Evolutionary conservation across 2,888 invertebrate species (phyloP).

Genomic region (Apantesis nais): DNA sequence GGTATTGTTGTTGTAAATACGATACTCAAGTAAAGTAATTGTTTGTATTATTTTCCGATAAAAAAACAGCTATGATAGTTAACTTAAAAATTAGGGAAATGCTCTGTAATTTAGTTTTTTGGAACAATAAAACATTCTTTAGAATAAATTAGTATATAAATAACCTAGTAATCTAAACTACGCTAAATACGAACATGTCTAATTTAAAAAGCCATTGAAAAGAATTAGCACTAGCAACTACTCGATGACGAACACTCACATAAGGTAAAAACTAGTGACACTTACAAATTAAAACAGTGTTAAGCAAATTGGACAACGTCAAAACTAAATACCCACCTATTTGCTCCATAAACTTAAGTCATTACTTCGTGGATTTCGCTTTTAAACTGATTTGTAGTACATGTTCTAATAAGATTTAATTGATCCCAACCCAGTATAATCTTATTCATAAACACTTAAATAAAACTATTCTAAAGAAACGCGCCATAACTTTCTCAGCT

Average conservation of each 20-base stretch:
- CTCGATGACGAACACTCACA: slow-evolving; percentile 5
- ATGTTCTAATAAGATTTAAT: slow-evolving; percentile 77
- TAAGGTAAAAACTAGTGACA: slow-evolving; percentile 35
- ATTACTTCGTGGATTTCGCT: slow-evolving; percentile 77
- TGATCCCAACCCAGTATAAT: slow-evolving; percentile 60
- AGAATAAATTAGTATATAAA: not conserved
- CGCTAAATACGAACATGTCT: not conserved
- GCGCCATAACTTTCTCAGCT: slow-evolving; percentile 49
- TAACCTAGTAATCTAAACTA: not conserved
- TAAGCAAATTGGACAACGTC: slow-evolving; percentile 59
- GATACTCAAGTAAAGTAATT: not conserved
- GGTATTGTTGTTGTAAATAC: not conserved
- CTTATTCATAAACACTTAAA: slow-evolving; percentile 50
- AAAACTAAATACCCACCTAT: slow-evolving; percentile 57
- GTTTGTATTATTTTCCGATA: not conserved
- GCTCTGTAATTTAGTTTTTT: not conserved
- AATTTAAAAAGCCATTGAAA: not conserved
- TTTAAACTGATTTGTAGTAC: slow-evolving; percentile 72
- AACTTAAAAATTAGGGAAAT: not conserved
- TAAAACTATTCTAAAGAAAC: slow-evolving; percentile 24
- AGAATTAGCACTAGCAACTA: not conserved
- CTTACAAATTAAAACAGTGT: slow-evolving; percentile 59
- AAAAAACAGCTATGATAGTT: not conserved
- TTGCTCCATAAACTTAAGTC: slow-evolving; percentile 69
- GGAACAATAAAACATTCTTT: not conserved